Conservation (phyloP, 2,113 vertebrate genomes). For the Hydrochoerus hydrochaeris region DNA sequence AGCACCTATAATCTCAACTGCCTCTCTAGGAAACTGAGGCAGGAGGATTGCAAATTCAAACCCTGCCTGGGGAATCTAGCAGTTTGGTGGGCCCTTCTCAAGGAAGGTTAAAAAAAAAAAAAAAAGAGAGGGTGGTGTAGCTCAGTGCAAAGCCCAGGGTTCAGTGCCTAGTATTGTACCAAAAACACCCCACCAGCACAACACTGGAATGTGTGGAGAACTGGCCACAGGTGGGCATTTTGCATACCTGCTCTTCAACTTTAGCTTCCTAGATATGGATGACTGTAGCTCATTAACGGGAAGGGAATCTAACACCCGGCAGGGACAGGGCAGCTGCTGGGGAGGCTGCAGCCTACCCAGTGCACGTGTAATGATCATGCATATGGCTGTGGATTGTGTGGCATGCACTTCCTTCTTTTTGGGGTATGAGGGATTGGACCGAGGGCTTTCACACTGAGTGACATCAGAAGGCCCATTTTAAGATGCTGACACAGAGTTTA, state of each 20-base stretch:
- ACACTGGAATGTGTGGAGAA: neutral
- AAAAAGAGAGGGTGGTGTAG: neutral
- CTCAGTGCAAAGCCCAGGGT: neutral
- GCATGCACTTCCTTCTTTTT: neutral
- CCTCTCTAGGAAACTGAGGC: neutral
- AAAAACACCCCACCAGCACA: neutral
- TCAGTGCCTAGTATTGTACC: neutral
- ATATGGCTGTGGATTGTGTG: fast-evolving
- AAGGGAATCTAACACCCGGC: neutral
- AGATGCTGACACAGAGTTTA: neutral
- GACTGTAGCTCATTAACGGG: no score
- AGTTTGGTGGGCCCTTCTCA: neutral
- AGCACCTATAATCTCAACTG: neutral
- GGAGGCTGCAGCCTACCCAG: no score
- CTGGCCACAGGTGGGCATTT: fast-evolving
- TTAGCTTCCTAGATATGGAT: fast-evolving
- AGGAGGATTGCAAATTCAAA: neutral
- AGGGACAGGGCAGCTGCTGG: no score
- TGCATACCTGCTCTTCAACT: fast-evolving
- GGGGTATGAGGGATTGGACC: neutral
- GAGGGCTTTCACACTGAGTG: neutral
- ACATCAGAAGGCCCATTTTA: neutral
- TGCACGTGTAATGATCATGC: fast-evolving
- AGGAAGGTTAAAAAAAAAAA: neutral
- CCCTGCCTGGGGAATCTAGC: neutral